Evolutionary conservation across 2,113 vertebrate genomes (phyloP), one percentile per base, ranked within the genome.

Genomic region (Caracal caracal): DNA sequence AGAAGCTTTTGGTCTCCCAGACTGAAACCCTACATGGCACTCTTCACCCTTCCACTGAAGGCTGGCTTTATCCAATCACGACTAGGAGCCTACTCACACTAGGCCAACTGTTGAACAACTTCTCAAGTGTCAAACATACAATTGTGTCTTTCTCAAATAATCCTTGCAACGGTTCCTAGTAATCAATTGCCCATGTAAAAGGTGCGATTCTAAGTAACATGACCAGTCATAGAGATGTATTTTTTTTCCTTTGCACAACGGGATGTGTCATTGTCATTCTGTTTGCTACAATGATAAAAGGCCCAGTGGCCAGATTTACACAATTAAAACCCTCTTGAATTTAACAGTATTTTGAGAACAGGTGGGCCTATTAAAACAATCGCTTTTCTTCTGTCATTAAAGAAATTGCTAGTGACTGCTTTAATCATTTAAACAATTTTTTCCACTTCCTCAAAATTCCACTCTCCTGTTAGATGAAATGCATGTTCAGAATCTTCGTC

Each of bases 311-410:
- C 53, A 81, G 10, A 40, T 37, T 73, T 16, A 79, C 85, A 96
- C 76, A 88, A n/a, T 59, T 59, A 83, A 80, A 91, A 79, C 1
- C 24, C 33, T 82, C 88, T 61, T 86, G 59, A 65, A 78, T 93
- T 71, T 33, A 47, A 63, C 0, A 88, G 43, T 30, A 40, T 76
- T 88, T 93, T 86, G 53, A 76, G 40, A 75, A 88, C 8, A 70
- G 63, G 53, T 76, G 4, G 10, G 4, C 10, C 63, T 80, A 63
- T 26, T 80, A 53, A 33, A 88, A 83, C 49, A 49, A 47, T 51
- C 33, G n/a, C 43, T 88, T 95, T 78, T 47, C 76, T 83, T 75
- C 68, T 90, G 40, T 35, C 19, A 88, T 81, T 49, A 96, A 96
- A 95, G 78, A 94, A 94, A 49, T 75, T 76, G 20, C 75, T 40